Evolutionary conservation across 2,888 invertebrate species (phyloP).

Genomic region (Nomada ruficornis): DNA sequence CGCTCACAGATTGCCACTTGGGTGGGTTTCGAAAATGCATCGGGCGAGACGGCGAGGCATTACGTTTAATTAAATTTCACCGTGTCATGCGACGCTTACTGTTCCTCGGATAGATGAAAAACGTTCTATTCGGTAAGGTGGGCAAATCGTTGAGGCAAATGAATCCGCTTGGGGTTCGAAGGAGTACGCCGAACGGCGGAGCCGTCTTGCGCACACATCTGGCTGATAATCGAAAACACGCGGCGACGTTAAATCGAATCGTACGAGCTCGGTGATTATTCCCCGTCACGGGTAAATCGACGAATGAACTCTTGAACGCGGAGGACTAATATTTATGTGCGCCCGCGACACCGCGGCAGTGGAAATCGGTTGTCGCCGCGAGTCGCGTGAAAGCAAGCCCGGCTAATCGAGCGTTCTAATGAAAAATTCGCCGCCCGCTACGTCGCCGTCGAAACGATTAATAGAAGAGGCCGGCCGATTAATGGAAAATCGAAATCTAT

Average conservation of each 20-base stretch:
- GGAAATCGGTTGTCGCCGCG: neutral
- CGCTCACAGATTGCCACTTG: conserved; percentile 68
- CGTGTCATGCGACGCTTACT: conserved; percentile 44
- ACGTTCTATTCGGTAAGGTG: conserved; percentile 40
- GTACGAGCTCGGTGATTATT: conserved; percentile 7
- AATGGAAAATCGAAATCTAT: conserved; percentile 47
- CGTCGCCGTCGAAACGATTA: conserved; percentile 15
- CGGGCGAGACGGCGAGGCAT: conserved; percentile 53
- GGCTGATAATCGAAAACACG: neutral
- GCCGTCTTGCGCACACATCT: conserved; percentile 3
- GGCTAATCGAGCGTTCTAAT: neutral
- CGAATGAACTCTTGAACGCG: neutral
- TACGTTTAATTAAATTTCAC: conserved; percentile 66
- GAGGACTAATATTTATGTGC: neutral
- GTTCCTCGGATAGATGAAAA: conserved; percentile 27
- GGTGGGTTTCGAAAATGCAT: conserved; percentile 73
- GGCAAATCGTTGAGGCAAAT: conserved; percentile 31
- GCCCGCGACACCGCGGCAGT: neutral
- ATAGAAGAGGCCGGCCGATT: conserved; percentile 49
- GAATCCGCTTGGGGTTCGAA: conserved; percentile 8
- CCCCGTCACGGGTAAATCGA: conserved; percentile 16
- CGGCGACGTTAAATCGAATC: neutral
- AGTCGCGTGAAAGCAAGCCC: neutral
- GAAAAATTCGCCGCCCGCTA: neutral
- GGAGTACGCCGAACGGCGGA: too few relatives aligned